Conservation (phyloP, 2,797 vertebrate genomes). For the Poeciliopsis turneri region DNA sequence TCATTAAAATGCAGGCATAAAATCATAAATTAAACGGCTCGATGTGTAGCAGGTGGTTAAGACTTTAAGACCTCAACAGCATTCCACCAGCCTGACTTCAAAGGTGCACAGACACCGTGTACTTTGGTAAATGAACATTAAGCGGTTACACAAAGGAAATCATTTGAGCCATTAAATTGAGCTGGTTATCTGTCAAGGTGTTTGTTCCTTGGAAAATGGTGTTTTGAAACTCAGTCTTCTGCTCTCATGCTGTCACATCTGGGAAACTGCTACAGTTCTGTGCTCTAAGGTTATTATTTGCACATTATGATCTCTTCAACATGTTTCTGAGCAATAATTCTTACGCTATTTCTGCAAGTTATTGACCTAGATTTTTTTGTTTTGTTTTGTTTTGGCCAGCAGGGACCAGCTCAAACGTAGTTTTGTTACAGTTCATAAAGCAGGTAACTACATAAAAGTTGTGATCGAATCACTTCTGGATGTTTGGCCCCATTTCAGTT, state of each 20-base stretch:
- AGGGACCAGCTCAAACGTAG: background rate
- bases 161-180: conserved; percentile 49
- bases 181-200: conserved; percentile 56
- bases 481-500: background rate
- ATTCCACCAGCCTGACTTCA: conserved; percentile 58
- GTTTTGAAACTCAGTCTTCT: conserved; percentile 36
- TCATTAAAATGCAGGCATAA: conserved; percentile 29
- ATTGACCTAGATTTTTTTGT: background rate
- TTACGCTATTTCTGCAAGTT: conserved; percentile 1
- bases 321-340: conserved; percentile 40
- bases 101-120: conserved; percentile 44
- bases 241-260: conserved; percentile 49
- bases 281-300: conserved; percentile 26
- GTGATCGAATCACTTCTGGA: background rate
- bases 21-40: conserved; percentile 23
- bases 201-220: conserved; percentile 37
- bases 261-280: conserved; percentile 53
- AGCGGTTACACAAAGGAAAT: conserved; percentile 39
- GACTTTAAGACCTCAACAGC: conserved; percentile 44
- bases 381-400: background rate
- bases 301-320: conserved; percentile 28
- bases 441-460: background rate
- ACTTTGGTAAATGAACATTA: conserved; percentile 42
- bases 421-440: background rate
- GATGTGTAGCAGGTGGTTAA: conserved; percentile 49